phyloP scores from a whole-genome alignment of 2,888 invertebrate genomes.

The Nycteola revayana region DNA sequence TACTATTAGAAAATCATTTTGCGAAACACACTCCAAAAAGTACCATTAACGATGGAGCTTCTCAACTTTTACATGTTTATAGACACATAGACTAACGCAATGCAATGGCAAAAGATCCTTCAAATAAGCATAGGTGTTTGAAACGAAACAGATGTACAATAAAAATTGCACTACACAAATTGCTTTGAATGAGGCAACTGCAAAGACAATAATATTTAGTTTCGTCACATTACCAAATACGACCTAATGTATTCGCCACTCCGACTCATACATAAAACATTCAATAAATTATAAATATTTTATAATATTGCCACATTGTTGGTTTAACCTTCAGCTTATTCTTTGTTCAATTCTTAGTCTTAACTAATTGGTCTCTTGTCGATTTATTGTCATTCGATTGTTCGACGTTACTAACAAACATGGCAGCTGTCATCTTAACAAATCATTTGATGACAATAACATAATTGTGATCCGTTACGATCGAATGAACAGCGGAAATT shows the following conservation, averaged over 20 bases:
- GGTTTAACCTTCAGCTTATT: slow-evolving; percentile 47
- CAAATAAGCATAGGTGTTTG: no score
- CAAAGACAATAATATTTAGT: slow-evolving; percentile 58
- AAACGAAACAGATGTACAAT: slow-evolving; percentile 20
- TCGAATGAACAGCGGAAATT: slow-evolving; percentile 26
- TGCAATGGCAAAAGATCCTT: no score
- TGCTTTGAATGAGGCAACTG: slow-evolving; percentile 45
- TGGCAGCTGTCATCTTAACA: slow-evolving; percentile 10
- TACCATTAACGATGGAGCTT: no score
- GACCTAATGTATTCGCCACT: slow-evolving; percentile 52
- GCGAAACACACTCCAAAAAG: no score
- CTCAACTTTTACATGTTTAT: no score
- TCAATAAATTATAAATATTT: slow-evolving; percentile 32
- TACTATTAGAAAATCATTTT: no score
- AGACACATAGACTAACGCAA: no score
- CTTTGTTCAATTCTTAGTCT: slow-evolving; percentile 58
- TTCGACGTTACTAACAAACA: slow-evolving; percentile 8
- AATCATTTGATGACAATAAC: no score
- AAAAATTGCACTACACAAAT: slow-evolving; percentile 52
- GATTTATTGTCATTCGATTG: slow-evolving; percentile 33
- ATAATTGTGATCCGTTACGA: no score
- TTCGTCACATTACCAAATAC: slow-evolving; percentile 61
- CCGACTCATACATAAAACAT: slow-evolving; percentile 45
- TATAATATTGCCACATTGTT: slow-evolving; percentile 33
- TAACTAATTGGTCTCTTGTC: slow-evolving; percentile 67